phyloP scores from a whole-genome alignment of 2,797 vertebrate species.

The Allobates femoralis region DNA sequence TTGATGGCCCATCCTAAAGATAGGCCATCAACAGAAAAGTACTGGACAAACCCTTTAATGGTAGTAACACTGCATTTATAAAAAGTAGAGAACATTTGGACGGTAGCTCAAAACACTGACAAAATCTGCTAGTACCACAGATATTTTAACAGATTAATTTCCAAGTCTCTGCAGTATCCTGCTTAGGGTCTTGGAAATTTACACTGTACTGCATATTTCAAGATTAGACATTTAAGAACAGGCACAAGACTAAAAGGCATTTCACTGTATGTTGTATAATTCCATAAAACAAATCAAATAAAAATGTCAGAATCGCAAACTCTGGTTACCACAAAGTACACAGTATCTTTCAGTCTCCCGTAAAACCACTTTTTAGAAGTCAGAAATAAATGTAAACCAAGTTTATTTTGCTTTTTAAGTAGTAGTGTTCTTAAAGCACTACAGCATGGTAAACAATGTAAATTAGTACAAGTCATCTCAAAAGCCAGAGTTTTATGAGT shows the following conservation, averaged over 20 bases:
- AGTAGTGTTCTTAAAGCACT: conserved; percentile 98
- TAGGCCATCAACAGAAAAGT: no score
- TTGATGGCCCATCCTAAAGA: no score
- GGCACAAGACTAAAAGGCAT: not conserved
- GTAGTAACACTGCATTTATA: not conserved
- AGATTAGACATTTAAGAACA: not conserved
- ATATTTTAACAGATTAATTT: not conserved
- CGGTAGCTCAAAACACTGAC: not conserved
- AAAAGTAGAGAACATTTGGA: not conserved
- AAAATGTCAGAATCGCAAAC: not conserved
- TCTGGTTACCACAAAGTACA: not conserved
- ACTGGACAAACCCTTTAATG: no score
- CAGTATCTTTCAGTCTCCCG: not conserved
- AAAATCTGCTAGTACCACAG: not conserved
- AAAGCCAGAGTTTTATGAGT: conserved; percentile 96
- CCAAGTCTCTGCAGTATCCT: not conserved
- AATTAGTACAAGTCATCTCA: conserved; percentile 96
- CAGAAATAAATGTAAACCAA: conserved; percentile 94
- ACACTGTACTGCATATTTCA: not conserved
- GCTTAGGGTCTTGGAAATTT: not conserved
- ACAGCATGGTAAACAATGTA: conserved; percentile 98
- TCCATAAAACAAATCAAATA: not conserved
- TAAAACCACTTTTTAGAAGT: conserved; percentile 24
- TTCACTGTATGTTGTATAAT: not conserved
- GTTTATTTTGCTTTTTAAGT: conserved; percentile 92